A percentile compares a stretch with the other conserved stretches of the same genome.
Evolutionary conservation across 2,113 vertebrate species (phyloP).

Genomic region (Egretta garzetta): DNA sequence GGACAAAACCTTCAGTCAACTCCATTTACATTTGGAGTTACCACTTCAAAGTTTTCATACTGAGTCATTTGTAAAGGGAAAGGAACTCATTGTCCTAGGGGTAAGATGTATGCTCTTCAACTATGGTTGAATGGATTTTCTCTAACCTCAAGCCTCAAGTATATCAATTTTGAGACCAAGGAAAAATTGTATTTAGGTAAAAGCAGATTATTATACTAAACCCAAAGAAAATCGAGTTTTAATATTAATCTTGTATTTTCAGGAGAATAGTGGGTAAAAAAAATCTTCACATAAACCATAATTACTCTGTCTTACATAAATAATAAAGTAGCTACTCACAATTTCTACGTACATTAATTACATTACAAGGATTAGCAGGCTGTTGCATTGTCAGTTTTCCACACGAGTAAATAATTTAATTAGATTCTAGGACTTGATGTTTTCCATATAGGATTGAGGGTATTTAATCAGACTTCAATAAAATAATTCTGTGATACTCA

Average conservation of each 20-base stretch:
- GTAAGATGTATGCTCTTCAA: neutral
- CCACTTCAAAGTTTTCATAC: neutral
- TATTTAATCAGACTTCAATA: neutral
- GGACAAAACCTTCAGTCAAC: neutral
- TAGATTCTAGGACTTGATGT: neutral
- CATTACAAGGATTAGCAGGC: neutral
- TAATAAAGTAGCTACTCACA: neutral
- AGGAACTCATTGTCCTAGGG: neutral
- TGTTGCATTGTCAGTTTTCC: neutral
- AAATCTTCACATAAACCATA: neutral
- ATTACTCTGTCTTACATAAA: neutral
- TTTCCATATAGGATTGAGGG: neutral
- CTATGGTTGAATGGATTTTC: neutral
- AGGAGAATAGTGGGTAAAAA: neutral
- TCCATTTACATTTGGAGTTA: neutral
- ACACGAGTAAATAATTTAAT: neutral
- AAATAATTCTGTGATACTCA: neutral
- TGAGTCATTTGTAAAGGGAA: neutral
- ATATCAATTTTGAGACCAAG: neutral
- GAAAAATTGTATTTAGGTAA: neutral
- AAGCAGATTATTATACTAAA: neutral
- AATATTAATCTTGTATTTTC: neutral
- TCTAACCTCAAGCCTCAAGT: neutral
- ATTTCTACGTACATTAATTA: neutral
- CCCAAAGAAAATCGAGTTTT: neutral